Percentiles rank a stretch among this genome's conserved stretches.
phyloP scores from a whole-genome alignment of 2,113 vertebrate genomes.

The cattle (Bos taurus) region ARS-UCD2.0 NC_037352.1:20733501-20734000 shows the following conservation, averaged over 20 bases:
- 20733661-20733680: not conserved
- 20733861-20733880: not conserved
- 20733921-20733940: not conserved
- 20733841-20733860: not conserved
- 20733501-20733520: not conserved
- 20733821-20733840: not conserved
- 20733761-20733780: not conserved
- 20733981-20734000: not conserved
- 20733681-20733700: not conserved
- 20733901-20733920: not conserved
- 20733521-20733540: not conserved
- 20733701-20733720: not conserved
- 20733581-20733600: accelerated
- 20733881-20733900: not conserved
- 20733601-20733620: not conserved
- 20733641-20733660: not conserved
- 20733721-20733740: not conserved
- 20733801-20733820: not conserved
- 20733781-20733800: not conserved
- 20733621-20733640: accelerated
- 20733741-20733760: not conserved
- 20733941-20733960: not conserved
- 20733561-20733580: not conserved
- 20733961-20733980: not conserved
- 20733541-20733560: not conserved